Base-by-base conservation (phyloP, 37 sponge, comb jelly and placozoan species). In the Beroe ovata region DNA sequence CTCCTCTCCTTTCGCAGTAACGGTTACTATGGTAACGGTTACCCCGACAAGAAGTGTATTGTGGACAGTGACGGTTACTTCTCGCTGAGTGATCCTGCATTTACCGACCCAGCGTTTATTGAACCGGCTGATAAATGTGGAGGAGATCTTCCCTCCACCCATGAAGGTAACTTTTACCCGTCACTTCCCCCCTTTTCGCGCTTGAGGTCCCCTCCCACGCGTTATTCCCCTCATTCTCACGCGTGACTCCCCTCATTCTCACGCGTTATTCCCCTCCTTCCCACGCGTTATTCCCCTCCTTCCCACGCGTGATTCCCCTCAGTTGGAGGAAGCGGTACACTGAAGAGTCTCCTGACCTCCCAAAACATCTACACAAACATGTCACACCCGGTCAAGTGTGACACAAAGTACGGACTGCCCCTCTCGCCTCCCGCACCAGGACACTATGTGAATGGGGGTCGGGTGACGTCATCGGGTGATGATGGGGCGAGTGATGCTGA, bases 301-400 rank as follows among this genome's bases (percentile, higher is more conserved):
- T n/a, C n/a, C n/a, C n/a, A n/a, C n/a, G n/a, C n/a, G n/a, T n/a
- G n/a, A n/a, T n/a, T n/a, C n/a, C 35, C 69, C 35, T 37, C 69
- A 66, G 69, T 25, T 32, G 84, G 33, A 20, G 11, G 84, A 18
- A 42, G 84, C 25, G 38, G 20, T 6, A 77, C 84, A 21, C 54
- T 77, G 28, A 77, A 77, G 54, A 42, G 36, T 8, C 84, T 42
- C 29, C 84, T 77, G 22, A 77, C 39, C 84, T 42, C 16, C 33
- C 84, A 77, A 54, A 77, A 77, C 28, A 77, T 77, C 84, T 77
- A 77, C 84, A 77, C 38, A n/a, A 77, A 77, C 84, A 39, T 77
- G 42, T 8, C 84, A 20, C 84, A 77, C 14, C 84, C 84, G 6
- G 84, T 77, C 84, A 42, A 77, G 54, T 77, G 84, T 40, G 54